Evolutionary conservation across 2,888 invertebrate genomes (phyloP), one percentile per base, ranked within the genome.

Genomic region (Pseudanteris insignis): DNA sequence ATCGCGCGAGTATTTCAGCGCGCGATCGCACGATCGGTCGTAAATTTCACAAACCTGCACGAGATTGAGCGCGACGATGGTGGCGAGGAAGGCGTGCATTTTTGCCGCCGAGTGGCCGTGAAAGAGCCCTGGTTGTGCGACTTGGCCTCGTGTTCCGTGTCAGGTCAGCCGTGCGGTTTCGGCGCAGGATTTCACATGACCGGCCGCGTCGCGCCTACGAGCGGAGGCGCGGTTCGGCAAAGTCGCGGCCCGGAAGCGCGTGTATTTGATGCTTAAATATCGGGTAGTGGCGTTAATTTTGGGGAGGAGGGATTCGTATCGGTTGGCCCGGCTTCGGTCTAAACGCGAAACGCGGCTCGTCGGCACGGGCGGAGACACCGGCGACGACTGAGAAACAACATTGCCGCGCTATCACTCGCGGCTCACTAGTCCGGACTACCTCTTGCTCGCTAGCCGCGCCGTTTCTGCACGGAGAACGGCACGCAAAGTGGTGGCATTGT

Each of bases 371-470:
- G 46, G 67, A 67, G 66, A 69, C 68, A 67, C 71, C 67, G 73
- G 68, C 68, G 62, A 66, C 69, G 70, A 74, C 75, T 75, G 74
- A 73, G 68, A 67, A 67, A 57, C 65, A 64, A 64, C 65, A 63
- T 67, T 64, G 62, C 66, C 63, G 58, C 60, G 61, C 66, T 64
- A 62, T 63, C 61, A 66, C 65, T 60, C 64, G 66, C 61, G 37
- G 64, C 66, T 46, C 62, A 65, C 67, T 67, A 65, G 61, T 63
- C 37, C 36, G 60, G 55, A 57, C 59, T 64, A 63, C 63, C 61
- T 59, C 51, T 59, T 47, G 25, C 47, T 33, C 40, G 53, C 54
- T 46, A 18, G 40, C 38, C 44, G 40, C 58, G 50, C 60, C 55
- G 36, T 58, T 48, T 60, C 60, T 47, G 44, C 26, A 51, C 50